phyloP scores from a whole-genome alignment of 2,888 invertebrate genomes.

The Norana najaformis region DNA sequence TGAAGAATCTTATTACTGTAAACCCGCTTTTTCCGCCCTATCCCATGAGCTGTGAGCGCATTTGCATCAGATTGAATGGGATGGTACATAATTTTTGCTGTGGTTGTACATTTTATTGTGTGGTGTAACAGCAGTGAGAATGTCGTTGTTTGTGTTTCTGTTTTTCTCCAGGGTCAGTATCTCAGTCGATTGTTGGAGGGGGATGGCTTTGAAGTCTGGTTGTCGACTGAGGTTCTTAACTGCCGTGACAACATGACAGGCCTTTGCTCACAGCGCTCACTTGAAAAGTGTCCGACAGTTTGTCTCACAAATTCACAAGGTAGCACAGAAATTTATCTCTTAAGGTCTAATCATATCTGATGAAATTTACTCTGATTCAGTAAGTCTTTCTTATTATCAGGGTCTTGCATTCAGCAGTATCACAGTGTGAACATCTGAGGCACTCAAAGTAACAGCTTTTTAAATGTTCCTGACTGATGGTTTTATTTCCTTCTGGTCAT shows the following conservation, averaged over 20 bases:
- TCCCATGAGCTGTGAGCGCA: too few relatives aligned
- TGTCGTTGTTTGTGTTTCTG: neutral
- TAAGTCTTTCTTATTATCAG: neutral
- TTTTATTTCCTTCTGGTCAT: too few relatives aligned
- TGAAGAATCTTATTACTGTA: too few relatives aligned
- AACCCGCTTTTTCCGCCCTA: too few relatives aligned
- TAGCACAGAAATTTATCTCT: neutral
- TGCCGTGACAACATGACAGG: neutral
- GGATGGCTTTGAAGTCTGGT: slow-evolving; percentile 31
- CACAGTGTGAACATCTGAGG: neutral
- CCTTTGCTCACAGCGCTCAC: neutral
- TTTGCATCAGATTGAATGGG: too few relatives aligned
- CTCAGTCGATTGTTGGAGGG: slow-evolving; percentile 14
- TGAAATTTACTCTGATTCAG: neutral
- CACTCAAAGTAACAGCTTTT: neutral
- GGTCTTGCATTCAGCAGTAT: neutral
- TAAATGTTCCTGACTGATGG: neutral
- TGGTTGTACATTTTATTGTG: neutral
- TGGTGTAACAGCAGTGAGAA: neutral
- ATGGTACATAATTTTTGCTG: too few relatives aligned
- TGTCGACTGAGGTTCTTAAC: slow-evolving; percentile 21
- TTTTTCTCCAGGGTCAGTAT: neutral
- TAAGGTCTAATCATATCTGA: neutral
- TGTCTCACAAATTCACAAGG: neutral
- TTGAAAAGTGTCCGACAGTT: neutral